These are phyloP conservation scores for Nymphalis c-album DNA, from an alignment of 2,888 invertebrate species.

Conservation along the genomic window DNA sequence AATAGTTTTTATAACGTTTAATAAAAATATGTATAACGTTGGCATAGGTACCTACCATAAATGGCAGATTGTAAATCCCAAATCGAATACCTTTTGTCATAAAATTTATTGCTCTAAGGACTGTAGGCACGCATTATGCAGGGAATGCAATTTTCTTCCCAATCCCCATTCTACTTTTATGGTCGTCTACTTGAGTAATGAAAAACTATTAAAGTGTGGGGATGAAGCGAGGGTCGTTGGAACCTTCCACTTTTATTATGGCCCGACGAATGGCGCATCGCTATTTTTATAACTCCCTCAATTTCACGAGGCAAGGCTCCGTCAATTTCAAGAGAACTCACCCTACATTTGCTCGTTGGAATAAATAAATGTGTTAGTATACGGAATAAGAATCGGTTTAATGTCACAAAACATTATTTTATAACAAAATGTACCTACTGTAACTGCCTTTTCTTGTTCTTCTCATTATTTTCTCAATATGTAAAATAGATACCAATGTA, in stretches of 20 bases:
- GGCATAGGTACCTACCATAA: background rate
- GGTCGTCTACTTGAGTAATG: conserved; percentile 79
- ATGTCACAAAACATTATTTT: too few species aligned
- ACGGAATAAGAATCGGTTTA: background rate
- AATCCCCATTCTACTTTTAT: conserved; percentile 73
- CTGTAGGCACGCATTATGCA: conserved; percentile 69
- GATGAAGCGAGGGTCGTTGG: conserved; percentile 72
- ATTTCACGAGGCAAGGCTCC: conserved; percentile 61
- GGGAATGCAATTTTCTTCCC: conserved; percentile 76
- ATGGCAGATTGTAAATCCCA: conserved; percentile 21
- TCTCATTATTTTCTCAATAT: too few species aligned
- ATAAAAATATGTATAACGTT: background rate
- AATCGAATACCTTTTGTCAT: conserved; percentile 62
- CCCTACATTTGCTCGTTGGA: conserved; percentile 48
- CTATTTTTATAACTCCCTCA: conserved; percentile 70
- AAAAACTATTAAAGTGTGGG: conserved; percentile 79
- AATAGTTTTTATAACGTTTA: too few species aligned
- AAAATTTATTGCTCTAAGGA: conserved; percentile 60
- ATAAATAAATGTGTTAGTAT: conserved; percentile 6
- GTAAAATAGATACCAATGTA: too few species aligned
- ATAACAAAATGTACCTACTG: too few species aligned
- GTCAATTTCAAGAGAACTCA: conserved; percentile 59
- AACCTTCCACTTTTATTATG: conserved; percentile 71
- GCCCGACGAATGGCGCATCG: conserved; percentile 63
- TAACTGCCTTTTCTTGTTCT: too few species aligned